Conservation (phyloP, 2,113 vertebrate species). For the Phaetusa simplex region DNA sequence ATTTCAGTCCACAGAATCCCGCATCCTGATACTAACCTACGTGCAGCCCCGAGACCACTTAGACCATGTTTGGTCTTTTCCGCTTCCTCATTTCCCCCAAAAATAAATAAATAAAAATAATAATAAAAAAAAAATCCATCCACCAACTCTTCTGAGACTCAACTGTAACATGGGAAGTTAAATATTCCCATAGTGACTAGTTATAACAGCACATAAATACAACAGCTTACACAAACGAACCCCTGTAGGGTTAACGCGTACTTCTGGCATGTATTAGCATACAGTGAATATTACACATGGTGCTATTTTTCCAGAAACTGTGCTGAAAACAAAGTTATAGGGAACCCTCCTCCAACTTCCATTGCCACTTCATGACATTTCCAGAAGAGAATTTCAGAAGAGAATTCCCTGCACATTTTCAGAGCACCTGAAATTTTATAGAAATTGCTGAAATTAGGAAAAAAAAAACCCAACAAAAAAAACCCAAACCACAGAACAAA, state of each 20-base stretch:
- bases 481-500: no score
- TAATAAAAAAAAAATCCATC: background rate
- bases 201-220: background rate
- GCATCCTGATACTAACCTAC: no score
- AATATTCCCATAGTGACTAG: background rate
- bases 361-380: rapidly evolving
- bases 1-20: background rate
- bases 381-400: background rate
- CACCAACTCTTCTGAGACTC: background rate
- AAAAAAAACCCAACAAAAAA: background rate
- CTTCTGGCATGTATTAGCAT: rapidly evolving
- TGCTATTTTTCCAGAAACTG: background rate
- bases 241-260: rapidly evolving
- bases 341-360: background rate
- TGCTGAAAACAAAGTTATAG: background rate
- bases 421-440: background rate
- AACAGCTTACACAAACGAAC: background rate
- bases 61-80: background rate
- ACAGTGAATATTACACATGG: rapidly evolving
- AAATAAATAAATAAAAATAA: background rate
- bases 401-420: background rate
- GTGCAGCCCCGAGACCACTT: background rate
- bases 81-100: background rate
- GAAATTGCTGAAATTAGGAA: background rate
- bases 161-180: rapidly evolving